phyloP scores from a whole-genome alignment of 2,113 vertebrate genomes.

The Camelus bactrianus region DNA sequence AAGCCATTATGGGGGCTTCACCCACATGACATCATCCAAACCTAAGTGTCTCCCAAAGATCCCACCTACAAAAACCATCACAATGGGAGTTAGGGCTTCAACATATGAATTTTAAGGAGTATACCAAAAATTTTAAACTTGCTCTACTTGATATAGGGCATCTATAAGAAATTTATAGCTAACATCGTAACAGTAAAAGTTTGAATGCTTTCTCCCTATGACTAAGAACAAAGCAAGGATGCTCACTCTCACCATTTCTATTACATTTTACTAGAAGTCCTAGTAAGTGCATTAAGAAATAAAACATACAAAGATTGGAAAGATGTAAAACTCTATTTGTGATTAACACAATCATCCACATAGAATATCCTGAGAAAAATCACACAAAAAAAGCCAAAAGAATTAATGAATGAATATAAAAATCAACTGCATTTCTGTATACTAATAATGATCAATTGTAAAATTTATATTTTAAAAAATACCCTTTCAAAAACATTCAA shows the following conservation, averaged over 20 bases:
- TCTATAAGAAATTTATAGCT: not conserved
- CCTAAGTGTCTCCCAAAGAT: too few relatives aligned
- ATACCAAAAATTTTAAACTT: not conserved
- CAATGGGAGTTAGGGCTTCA: too few relatives aligned
- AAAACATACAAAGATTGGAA: not conserved
- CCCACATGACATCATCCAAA: too few relatives aligned
- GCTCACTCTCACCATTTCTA: not conserved
- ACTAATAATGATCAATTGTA: not conserved
- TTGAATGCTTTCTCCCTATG: not conserved
- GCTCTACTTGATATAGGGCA: not conserved
- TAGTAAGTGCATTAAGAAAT: not conserved
- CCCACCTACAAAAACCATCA: too few relatives aligned
- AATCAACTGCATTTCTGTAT: not conserved
- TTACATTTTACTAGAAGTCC: not conserved
- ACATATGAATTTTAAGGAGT: too few relatives aligned
- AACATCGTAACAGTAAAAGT: not conserved
- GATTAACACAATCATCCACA: not conserved
- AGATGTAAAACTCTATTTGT: not conserved
- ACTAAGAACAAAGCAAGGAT: not conserved
- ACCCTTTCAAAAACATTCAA: not conserved
- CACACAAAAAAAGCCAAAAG: not conserved
- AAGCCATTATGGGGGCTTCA: not conserved
- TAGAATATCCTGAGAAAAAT: not conserved
- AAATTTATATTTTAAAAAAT: conserved; percentile 14
- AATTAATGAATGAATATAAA: not conserved